Conservation (phyloP, 1,140 invertebrate genomes). For the Caenorhabditis elegans region WBcel235 BX284603.4:3832501-3833000, state of each 20-base stretch:
- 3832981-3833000: background rate
- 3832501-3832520: too few relatives aligned
- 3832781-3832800: background rate
- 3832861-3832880: background rate
- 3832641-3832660: constrained; percentile 9
- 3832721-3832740: background rate
- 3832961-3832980: too few relatives aligned
- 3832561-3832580: too few relatives aligned
- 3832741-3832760: background rate
- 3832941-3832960: too few relatives aligned
- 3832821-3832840: too few relatives aligned
- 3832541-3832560: too few relatives aligned
- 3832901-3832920: background rate
- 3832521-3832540: too few relatives aligned
- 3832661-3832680: background rate
- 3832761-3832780: constrained; percentile 5
- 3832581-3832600: too few relatives aligned
- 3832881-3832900: background rate
- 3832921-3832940: constrained; percentile 8
- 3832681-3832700: background rate
- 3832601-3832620: too few relatives aligned
- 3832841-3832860: background rate
- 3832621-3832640: too few relatives aligned
- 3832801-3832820: background rate
- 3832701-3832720: background rate